These are phyloP conservation scores for Oncorhynchus masou DNA, from an alignment of 2,113 vertebrate genomes.

Conservation along the genomic window DNA sequence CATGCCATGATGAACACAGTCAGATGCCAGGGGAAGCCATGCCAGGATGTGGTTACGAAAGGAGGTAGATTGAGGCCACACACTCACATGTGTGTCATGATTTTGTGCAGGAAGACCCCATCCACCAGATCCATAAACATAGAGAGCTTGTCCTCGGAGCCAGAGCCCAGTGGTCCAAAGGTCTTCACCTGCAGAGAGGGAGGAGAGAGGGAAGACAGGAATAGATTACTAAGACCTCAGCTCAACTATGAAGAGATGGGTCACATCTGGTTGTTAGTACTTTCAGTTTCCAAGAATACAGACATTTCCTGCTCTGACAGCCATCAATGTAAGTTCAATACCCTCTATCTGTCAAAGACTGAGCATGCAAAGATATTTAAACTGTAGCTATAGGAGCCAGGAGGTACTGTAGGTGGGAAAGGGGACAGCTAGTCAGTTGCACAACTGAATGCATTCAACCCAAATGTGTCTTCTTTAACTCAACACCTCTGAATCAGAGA, in stretches of 20 bases:
- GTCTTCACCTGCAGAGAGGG: conserved; percentile 78
- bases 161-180: conserved; percentile 73
- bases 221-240: background rate
- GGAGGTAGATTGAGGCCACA: conserved; percentile 6
- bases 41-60: no score
- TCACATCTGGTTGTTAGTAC: background rate
- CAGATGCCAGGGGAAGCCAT: conserved; percentile 4
- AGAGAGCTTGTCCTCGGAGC: conserved; percentile 71
- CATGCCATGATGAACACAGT: no score
- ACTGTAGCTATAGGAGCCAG: no score
- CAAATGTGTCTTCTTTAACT: no score
- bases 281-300: background rate
- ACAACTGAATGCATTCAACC: no score
- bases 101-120: conserved; percentile 81
- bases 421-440: no score
- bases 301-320: no score
- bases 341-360: background rate
- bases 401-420: no score
- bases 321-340: no score
- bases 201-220: background rate
- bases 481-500: no score
- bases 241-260: background rate
- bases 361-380: background rate
- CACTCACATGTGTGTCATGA: conserved; percentile 88
- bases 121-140: conserved; percentile 85